Evolutionary conservation across 2,888 invertebrate species (phyloP).

Genomic region (Cybosia mesomella): DNA sequence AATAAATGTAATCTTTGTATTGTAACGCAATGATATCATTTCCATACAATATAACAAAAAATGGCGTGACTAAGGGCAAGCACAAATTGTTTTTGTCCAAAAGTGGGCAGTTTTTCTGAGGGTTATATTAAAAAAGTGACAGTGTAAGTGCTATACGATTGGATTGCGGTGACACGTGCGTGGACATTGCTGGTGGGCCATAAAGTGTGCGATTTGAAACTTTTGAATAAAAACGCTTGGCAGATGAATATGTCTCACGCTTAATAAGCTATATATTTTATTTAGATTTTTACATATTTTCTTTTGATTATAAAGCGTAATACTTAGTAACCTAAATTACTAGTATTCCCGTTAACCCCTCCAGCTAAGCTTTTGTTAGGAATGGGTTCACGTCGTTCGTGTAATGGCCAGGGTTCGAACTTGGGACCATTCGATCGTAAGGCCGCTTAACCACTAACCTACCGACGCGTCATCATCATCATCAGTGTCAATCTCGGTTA

Average conservation of each 20-base stretch:
- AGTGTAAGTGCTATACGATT: conserved; percentile 79
- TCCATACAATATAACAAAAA: conserved; percentile 46
- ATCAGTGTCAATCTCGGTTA: too few relatives aligned
- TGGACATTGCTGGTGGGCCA: conserved; percentile 63
- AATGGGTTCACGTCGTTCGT: too few relatives aligned
- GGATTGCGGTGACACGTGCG: conserved; percentile 69
- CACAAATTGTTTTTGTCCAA: conserved; percentile 74
- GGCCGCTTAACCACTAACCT: too few relatives aligned
- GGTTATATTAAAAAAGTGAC: conserved; percentile 78
- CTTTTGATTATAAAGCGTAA: too few relatives aligned
- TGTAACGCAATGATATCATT: conserved; percentile 15
- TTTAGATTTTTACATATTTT: too few relatives aligned
- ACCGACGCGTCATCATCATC: too few relatives aligned
- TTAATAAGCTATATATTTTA: too few relatives aligned
- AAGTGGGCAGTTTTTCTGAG: conserved; percentile 68
- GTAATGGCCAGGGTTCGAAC: too few relatives aligned
- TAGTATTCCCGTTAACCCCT: too few relatives aligned
- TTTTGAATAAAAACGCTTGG: neutral
- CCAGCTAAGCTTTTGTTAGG: too few relatives aligned
- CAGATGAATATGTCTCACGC: neutral
- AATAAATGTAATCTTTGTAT: conserved; percentile 12
- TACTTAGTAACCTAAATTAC: too few relatives aligned
- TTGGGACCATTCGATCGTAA: too few relatives aligned
- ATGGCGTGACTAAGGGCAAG: conserved; percentile 54
- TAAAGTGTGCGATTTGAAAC: conserved; percentile 37